Percentiles rank a stretch among this genome's conserved stretches.
Evolutionary conservation across 2,888 invertebrate species (phyloP).

Genomic region (Tenthredo amoena): DNA sequence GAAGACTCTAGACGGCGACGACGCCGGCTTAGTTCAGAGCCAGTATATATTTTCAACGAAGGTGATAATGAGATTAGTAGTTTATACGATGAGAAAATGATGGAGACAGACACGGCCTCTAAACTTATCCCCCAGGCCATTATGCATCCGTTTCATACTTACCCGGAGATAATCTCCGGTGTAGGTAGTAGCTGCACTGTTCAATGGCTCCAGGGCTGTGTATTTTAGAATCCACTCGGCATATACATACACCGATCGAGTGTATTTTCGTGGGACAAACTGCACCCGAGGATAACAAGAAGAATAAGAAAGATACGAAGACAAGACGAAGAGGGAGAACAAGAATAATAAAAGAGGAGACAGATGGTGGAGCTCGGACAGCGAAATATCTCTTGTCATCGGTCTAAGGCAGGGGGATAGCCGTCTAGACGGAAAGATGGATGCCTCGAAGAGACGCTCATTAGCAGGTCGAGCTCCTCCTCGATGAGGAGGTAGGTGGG

Average conservation of each 20-base stretch:
- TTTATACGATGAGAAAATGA: slow-evolving; percentile 18
- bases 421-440: slow-evolving; percentile 63
- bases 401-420: slow-evolving; percentile 14
- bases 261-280: slow-evolving; percentile 22
- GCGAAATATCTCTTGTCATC: slow-evolving; percentile 49
- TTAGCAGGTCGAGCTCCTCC: slow-evolving; percentile 63
- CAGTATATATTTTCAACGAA: neutral
- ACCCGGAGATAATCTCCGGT: neutral
- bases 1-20: neutral
- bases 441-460: slow-evolving; percentile 69
- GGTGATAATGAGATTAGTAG: slow-evolving; percentile 21
- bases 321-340: neutral
- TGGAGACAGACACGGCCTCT: neutral
- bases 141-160: neutral
- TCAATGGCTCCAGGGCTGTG: neutral
- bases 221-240: neutral
- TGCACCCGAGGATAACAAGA: neutral
- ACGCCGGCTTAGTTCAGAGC: neutral
- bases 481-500: neutral
- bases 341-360: neutral
- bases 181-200: neutral
- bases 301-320: neutral
- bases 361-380: slow-evolving; percentile 28
- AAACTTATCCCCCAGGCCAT: neutral
- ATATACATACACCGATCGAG: neutral